Base-by-base conservation (phyloP, 2,888 invertebrate species). In the Coelopa pilipes region DNA sequence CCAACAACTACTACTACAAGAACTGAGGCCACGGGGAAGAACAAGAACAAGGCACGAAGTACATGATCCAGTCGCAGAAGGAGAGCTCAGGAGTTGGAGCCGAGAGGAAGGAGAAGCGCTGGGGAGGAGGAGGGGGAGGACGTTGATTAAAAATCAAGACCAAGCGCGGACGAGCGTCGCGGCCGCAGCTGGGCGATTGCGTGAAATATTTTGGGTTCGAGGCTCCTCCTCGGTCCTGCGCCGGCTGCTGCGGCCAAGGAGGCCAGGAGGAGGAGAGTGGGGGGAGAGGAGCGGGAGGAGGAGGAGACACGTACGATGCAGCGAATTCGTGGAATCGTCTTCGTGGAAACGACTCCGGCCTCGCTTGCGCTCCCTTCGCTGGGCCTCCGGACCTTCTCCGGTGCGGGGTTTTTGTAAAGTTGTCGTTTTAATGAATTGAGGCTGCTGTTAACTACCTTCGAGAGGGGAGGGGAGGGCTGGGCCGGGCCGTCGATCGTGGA, bases 351-450 rank as follows among this genome's bases (percentile, higher is more conserved):
- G 53, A 9, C 4, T 60, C 24, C 19, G 60, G 24, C 19, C 24
- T 12, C 3, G 12, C 5, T 60, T 5, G 19, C 13, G 24, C 19
- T 49, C 1, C 17, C 59, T 59, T n/a, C 59, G 13, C 47, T 81
- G 78, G 79, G 79, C 81, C 78, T 82, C 81, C 78, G 21, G 63
- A 53, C 79, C 82, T 81, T 62, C 47, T 17, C 17, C 70, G 57
- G 19, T 66, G 68, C 65, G 62, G 78, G 77, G 79, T 81, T 84
- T 85, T 85, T 83, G 82, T 83, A 82, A 83, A 84, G 84, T 85
- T 85, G 85, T 85, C 85, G 85, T 83, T 85, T 85, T 85, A 85
- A 85, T 85, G 84, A 85, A 85, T 85, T 85, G 85, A 83, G 83
- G 83, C 82, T 84, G 84, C 82, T 84, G 84, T 82, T 84, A 82